Percentiles rank a stretch among this genome's conserved stretches.
These are phyloP conservation scores for Tenodera sinensis DNA, from an alignment of 2,888 invertebrate species.

Conservation along the genomic window DNA sequence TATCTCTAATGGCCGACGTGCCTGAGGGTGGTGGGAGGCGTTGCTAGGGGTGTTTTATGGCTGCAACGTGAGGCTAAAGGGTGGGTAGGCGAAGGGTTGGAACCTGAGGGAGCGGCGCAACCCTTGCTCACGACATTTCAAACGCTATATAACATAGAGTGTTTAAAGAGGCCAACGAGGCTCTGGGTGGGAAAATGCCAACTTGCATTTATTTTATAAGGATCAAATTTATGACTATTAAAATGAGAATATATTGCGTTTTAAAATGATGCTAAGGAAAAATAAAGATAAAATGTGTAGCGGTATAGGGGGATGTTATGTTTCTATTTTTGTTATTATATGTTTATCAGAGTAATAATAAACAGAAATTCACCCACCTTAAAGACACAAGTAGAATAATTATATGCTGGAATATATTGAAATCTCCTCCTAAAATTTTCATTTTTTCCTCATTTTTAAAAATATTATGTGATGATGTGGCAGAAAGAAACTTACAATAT, in stretches of 20 bases:
- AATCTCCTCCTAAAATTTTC: no score
- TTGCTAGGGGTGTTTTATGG: background rate
- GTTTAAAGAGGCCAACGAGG: background rate
- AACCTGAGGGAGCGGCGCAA: background rate
- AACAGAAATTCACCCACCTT: no score
- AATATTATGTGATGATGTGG: no score
- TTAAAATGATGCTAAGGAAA: no score
- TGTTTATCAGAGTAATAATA: no score
- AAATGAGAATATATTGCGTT: background rate
- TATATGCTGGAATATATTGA: no score
- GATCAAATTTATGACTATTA: background rate
- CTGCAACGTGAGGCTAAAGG: background rate
- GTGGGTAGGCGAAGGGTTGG: background rate
- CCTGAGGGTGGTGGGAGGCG: background rate
- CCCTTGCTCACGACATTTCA: background rate
- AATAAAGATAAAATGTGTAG: no score
- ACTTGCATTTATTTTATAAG: background rate
- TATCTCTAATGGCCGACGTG: conserved; percentile 15
- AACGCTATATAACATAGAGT: background rate
- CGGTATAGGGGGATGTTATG: no score
- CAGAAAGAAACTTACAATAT: no score
- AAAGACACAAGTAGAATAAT: no score
- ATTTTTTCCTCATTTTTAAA: no score
- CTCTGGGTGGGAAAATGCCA: background rate
- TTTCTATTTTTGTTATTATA: no score